phyloP scores from a whole-genome alignment of 2,888 invertebrate species.

The Coelopa pilipes region DNA sequence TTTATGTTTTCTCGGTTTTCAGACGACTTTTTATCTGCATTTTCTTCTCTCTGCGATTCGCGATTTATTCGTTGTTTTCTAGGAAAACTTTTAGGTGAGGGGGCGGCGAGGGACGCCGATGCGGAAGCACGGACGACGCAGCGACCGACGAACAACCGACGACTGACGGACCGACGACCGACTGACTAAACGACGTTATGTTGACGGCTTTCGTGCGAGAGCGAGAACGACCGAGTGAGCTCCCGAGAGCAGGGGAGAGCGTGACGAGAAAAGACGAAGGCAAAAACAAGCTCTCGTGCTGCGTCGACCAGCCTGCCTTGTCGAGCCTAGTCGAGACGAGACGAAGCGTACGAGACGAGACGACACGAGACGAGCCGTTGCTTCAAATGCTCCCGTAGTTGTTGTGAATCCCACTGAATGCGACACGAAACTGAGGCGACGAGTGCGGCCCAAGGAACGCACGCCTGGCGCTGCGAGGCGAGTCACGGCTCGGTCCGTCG shows the following conservation, averaged over 20 bases:
- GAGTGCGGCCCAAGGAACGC: conserved; percentile 38
- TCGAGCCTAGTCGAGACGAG: too few relatives aligned
- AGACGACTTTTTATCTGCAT: conserved; percentile 17
- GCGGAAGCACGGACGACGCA: neutral
- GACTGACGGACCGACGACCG: conserved; percentile 6
- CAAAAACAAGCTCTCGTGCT: conserved; percentile 29
- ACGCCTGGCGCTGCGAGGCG: conserved; percentile 43
- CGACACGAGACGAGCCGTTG: neutral
- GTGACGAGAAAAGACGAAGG: conserved; percentile 11
- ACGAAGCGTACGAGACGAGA: too few relatives aligned
- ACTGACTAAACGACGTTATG: conserved; percentile 13
- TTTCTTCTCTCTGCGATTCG: neutral
- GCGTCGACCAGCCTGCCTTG: conserved; percentile 8
- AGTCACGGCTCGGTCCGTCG: conserved; percentile 4
- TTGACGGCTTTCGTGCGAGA: conserved; percentile 14
- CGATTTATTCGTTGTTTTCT: neutral
- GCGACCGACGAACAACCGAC: conserved; percentile 19
- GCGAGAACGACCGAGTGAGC: neutral
- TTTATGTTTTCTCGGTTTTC: conserved; percentile 21
- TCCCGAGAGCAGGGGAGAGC: neutral
- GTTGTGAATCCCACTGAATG: conserved; percentile 66
- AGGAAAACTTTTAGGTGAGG: neutral
- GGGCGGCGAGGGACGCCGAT: neutral
- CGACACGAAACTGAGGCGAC: conserved; percentile 64
- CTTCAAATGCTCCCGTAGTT: conserved; percentile 11